Evolutionary conservation across 2,888 invertebrate species (phyloP).

Genomic region (Camponotus fellah): DNA sequence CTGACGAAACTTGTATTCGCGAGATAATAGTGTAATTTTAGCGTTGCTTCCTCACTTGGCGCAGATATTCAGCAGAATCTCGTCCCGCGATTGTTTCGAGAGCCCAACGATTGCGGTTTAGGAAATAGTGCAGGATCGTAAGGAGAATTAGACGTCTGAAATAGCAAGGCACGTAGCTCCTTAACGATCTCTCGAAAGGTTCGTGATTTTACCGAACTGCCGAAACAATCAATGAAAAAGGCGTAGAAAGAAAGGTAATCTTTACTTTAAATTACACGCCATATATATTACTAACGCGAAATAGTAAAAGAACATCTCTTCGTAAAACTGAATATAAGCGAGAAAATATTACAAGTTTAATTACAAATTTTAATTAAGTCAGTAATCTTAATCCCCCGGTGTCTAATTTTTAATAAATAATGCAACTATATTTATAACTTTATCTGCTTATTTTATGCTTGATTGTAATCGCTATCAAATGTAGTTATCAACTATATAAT

Average conservation of each 20-base stretch:
- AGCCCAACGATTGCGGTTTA: conserved; percentile 78
- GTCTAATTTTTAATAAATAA: neutral
- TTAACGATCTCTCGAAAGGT: conserved; percentile 78
- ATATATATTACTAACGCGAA: neutral
- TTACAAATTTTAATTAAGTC: conserved; percentile 21
- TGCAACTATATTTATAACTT: neutral
- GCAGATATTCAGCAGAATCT: conserved; percentile 77
- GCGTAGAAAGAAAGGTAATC: conserved; percentile 16
- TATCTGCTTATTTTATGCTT: neutral
- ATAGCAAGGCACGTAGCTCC: conserved; percentile 77
- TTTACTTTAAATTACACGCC: conserved; percentile 14
- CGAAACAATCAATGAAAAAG: conserved; percentile 71
- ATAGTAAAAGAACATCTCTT: conserved; percentile 1
- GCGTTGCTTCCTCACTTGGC: conserved; percentile 65
- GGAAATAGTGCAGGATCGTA: conserved; percentile 78
- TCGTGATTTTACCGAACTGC: conserved; percentile 75
- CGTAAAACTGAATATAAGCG: neutral
- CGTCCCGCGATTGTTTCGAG: conserved; percentile 74
- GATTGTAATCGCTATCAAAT: neutral
- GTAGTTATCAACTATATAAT: neutral
- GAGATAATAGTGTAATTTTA: conserved; percentile 72
- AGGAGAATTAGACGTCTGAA: conserved; percentile 78
- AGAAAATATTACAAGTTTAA: conserved; percentile 7
- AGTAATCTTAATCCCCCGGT: neutral
- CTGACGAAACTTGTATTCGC: conserved; percentile 58